Percentiles rank a stretch among this genome's conserved stretches.
These are phyloP conservation scores for Saturnia pavonia DNA, from an alignment of 2,888 invertebrate genomes.

Conservation along the genomic window DNA sequence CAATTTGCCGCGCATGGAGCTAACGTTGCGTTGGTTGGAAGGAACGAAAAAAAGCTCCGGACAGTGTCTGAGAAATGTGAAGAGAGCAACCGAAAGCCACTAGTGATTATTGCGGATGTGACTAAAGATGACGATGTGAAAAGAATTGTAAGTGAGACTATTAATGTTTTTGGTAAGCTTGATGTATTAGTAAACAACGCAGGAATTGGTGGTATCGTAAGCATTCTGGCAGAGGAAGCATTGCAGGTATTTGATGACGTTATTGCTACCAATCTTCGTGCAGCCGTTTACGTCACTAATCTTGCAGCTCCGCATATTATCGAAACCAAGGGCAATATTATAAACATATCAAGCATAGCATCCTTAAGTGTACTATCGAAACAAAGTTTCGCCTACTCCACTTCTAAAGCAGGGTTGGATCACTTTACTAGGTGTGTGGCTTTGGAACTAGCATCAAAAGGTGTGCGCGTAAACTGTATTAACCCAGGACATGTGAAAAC, in stretches of 20 bases:
- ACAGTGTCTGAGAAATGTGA: constrained; percentile 34
- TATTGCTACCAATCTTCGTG: constrained; percentile 43
- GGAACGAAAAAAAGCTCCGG: constrained; percentile 39
- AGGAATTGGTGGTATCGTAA: constrained; percentile 30
- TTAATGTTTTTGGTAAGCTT: constrained; percentile 39
- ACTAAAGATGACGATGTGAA: constrained; percentile 35
- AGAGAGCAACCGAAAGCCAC: constrained; percentile 33
- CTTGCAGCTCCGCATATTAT: constrained; percentile 34
- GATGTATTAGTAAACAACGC: constrained; percentile 49
- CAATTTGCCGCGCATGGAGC: constrained; percentile 34
- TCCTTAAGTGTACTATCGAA: constrained; percentile 19
- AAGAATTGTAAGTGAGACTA: constrained; percentile 34
- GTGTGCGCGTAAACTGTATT: constrained; percentile 90
- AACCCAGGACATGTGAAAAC: constrained; percentile 93
- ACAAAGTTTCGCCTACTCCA: constrained; percentile 30
- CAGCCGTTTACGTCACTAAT: constrained; percentile 39
- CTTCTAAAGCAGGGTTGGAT: constrained; percentile 84
- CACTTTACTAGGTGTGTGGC: constrained; percentile 92
- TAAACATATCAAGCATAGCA: constrained; percentile 39
- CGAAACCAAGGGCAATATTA: constrained; percentile 35
- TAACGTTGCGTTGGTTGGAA: constrained; percentile 38
- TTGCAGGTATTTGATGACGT: constrained; percentile 40
- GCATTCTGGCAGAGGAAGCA: constrained; percentile 36
- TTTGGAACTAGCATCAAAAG: constrained; percentile 86
- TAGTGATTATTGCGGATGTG: constrained; percentile 40